phyloP scores from a whole-genome alignment of 2,113 vertebrate species.

The Stictonetta naevosa region DNA sequence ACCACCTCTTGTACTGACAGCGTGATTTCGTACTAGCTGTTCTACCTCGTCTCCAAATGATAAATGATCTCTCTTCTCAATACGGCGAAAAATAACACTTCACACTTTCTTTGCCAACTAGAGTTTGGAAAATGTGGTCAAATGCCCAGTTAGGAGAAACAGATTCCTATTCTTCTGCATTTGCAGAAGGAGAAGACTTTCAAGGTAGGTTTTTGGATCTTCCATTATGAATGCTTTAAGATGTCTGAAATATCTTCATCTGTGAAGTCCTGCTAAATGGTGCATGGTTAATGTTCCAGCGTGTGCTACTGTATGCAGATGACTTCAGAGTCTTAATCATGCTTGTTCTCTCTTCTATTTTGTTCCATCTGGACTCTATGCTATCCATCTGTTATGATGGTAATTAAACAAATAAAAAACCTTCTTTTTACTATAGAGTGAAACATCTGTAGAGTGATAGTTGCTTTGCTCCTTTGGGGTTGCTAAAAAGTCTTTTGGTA shows the following conservation, averaged over 20 bases:
- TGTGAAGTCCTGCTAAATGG: neutral
- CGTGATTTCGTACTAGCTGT: neutral
- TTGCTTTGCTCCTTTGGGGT: neutral
- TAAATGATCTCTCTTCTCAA: neutral
- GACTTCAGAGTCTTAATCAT: neutral
- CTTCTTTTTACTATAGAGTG: neutral
- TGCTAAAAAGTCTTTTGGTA: neutral
- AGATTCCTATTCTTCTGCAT: neutral
- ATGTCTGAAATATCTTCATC: neutral
- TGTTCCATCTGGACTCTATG: neutral
- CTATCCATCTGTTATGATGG: neutral
- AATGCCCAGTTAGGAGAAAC: neutral
- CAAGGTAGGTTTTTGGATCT: neutral
- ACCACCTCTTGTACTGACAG: neutral
- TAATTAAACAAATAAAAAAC: neutral
- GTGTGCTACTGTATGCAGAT: neutral
- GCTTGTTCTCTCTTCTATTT: neutral
- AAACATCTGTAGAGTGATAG: neutral
- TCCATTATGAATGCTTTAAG: neutral
- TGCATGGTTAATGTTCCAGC: rapidly evolving
- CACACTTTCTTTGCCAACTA: neutral
- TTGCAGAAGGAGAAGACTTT: neutral
- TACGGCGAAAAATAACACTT: neutral
- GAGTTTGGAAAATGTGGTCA: neutral
- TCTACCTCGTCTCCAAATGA: neutral